These are phyloP conservation scores for Eucidaris tribuloides DNA, from an alignment of 35 echinoderm and acorn worm species.

Conservation along the genomic window DNA sequence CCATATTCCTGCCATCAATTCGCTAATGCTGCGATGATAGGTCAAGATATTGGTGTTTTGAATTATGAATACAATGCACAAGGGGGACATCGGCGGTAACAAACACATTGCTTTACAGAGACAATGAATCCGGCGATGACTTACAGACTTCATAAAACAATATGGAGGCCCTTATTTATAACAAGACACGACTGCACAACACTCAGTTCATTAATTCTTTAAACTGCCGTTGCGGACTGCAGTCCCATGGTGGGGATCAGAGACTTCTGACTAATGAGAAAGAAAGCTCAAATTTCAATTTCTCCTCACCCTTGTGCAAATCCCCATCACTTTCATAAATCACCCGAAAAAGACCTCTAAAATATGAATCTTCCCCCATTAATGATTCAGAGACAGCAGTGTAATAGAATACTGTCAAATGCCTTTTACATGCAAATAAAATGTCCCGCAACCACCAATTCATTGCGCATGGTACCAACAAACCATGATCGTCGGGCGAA, in stretches of 20 bases:
- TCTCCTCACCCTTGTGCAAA: slow-evolving; percentile 29
- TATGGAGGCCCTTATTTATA: too few species aligned
- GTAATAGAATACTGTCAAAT: slow-evolving; percentile 11
- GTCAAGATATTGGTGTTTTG: too few species aligned
- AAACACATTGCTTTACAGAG: too few species aligned
- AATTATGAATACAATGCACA: too few species aligned
- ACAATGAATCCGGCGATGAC: too few species aligned
- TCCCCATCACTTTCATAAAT: slow-evolving; percentile 34
- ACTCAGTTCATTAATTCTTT: slow-evolving; percentile 31
- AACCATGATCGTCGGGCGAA: too few species aligned
- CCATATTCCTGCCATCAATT: too few species aligned
- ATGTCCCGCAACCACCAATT: not conserved
- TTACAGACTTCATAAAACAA: too few species aligned
- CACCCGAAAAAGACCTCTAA: slow-evolving; percentile 28
- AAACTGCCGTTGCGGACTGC: not conserved
- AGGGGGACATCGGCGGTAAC: too few species aligned
- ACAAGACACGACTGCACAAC: too few species aligned
- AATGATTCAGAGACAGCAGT: slow-evolving; percentile 13
- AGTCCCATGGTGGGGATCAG: slow-evolving; percentile 16
- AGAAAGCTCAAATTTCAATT: slow-evolving; percentile 29
- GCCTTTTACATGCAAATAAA: slow-evolving; percentile 3
- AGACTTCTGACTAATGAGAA: slow-evolving; percentile 21
- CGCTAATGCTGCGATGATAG: too few species aligned
- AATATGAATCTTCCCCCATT: slow-evolving; percentile 20
- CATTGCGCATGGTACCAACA: too few species aligned